Conservation (phyloP, 2,113 vertebrate genomes). For the Chauna torquata region DNA sequence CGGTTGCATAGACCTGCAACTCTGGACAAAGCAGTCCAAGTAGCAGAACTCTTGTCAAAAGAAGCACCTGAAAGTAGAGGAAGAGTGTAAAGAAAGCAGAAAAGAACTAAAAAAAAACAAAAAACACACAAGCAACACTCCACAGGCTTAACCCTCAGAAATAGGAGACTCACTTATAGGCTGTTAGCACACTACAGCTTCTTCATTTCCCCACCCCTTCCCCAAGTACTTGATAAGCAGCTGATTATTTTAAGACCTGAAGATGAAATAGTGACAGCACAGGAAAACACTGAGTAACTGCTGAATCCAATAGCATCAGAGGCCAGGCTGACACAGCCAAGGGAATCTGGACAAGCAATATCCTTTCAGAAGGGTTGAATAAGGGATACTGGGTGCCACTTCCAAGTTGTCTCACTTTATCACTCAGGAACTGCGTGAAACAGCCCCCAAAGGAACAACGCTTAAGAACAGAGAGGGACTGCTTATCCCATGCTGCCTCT, state of each 20-base stretch:
- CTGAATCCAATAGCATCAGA: background rate
- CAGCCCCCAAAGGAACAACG: background rate
- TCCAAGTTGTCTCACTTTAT: background rate
- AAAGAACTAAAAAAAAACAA: background rate
- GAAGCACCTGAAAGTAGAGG: slow-evolving; percentile 74
- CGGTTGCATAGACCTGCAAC: slow-evolving; percentile 83
- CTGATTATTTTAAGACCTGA: background rate
- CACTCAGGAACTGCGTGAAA: background rate
- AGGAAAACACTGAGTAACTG: background rate
- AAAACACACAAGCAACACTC: background rate
- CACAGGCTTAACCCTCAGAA: background rate
- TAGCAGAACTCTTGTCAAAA: slow-evolving; percentile 81
- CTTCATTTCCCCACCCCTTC: background rate
- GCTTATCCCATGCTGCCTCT: background rate
- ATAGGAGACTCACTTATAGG: background rate
- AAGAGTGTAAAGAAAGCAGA: background rate
- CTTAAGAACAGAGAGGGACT: background rate
- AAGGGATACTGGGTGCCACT: background rate
- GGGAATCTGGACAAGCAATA: background rate
- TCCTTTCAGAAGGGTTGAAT: background rate
- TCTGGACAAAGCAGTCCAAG: slow-evolving; percentile 79
- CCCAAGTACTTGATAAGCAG: background rate
- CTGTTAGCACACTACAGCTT: background rate
- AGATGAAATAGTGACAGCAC: background rate
- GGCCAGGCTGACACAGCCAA: background rate